Percentiles rank a stretch among this genome's conserved stretches.
Conservation (phyloP, 2,797 vertebrate genomes). For the Knipowitschia caucasica region DNA sequence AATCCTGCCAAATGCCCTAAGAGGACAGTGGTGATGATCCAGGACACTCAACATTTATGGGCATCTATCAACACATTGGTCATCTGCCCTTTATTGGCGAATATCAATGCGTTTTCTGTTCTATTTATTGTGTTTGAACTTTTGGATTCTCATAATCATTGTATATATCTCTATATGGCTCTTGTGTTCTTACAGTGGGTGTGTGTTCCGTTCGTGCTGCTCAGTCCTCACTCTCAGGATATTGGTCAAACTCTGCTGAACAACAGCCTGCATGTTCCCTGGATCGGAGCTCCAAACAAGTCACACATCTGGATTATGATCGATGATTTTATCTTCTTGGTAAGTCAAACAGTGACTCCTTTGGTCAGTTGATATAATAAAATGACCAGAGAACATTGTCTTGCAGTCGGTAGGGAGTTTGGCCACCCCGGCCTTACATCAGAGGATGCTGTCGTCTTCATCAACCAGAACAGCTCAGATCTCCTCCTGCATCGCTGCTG, state of each 20-base stretch:
- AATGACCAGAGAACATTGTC: not conserved
- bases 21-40: too few species aligned
- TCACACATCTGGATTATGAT: conserved; percentile 73
- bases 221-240: conserved; percentile 61
- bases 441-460: conserved; percentile 62
- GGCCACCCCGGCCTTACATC: conserved; percentile 64
- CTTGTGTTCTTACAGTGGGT: conserved; percentile 47
- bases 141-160: too few species aligned
- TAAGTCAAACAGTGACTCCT: too few species aligned
- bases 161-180: too few species aligned
- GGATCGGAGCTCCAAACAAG: conserved; percentile 70
- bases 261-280: conserved; percentile 67
- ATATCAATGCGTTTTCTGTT: too few species aligned
- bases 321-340: conserved; percentile 69
- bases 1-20: too few species aligned
- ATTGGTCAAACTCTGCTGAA: conserved; percentile 74
- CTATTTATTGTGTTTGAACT: too few species aligned
- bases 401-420: conserved; percentile 52
- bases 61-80: too few species aligned
- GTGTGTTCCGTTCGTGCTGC: conserved; percentile 76
- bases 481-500: conserved; percentile 14
- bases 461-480: conserved; percentile 51
- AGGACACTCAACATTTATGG: too few species aligned
- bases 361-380: not conserved
- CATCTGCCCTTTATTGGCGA: too few species aligned